Percentiles rank a stretch among this genome's conserved stretches.
phyloP scores from a whole-genome alignment of 2,888 invertebrate species.

The Rhagium mordax region DNA sequence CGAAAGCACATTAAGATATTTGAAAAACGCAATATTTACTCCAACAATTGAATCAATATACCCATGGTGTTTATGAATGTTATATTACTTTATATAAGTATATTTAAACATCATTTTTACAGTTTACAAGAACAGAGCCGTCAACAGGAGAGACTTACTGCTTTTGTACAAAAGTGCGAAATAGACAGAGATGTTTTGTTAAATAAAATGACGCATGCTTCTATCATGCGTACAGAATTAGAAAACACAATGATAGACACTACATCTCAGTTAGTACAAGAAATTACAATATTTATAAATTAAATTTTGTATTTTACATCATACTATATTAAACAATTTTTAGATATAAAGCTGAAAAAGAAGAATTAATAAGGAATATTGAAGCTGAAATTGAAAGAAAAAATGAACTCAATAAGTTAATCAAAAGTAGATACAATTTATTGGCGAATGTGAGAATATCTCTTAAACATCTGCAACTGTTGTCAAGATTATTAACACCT shows the following conservation, averaged over 20 bases:
- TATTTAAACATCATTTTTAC: constrained; percentile 19
- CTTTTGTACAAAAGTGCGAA: constrained; percentile 56
- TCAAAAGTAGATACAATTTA: constrained; percentile 72
- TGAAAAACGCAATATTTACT: constrained; percentile 68
- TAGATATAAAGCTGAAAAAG: constrained; percentile 73
- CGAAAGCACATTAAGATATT: constrained; percentile 66
- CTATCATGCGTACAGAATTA: constrained; percentile 55
- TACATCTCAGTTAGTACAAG: constrained; percentile 57
- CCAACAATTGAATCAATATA: constrained; percentile 69
- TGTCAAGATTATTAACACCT: constrained; percentile 58
- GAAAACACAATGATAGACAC: constrained; percentile 62
- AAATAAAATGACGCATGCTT: constrained; percentile 60
- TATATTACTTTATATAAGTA: not conserved
- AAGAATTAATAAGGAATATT: constrained; percentile 69
- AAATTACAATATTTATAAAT: not conserved
- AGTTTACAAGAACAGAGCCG: constrained; percentile 62
- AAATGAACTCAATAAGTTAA: constrained; percentile 65
- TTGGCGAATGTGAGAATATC: constrained; percentile 75
- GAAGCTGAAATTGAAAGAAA: constrained; percentile 70
- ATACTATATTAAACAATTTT: constrained; percentile 13
- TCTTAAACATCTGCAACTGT: constrained; percentile 74
- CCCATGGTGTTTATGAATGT: constrained; percentile 65
- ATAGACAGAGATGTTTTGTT: constrained; percentile 56
- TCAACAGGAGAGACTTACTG: constrained; percentile 59
- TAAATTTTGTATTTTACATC: not conserved